Evolutionary conservation across 2,888 invertebrate species (phyloP), one percentile per base, ranked within the genome.

Genomic region (Tiphia femorata): DNA sequence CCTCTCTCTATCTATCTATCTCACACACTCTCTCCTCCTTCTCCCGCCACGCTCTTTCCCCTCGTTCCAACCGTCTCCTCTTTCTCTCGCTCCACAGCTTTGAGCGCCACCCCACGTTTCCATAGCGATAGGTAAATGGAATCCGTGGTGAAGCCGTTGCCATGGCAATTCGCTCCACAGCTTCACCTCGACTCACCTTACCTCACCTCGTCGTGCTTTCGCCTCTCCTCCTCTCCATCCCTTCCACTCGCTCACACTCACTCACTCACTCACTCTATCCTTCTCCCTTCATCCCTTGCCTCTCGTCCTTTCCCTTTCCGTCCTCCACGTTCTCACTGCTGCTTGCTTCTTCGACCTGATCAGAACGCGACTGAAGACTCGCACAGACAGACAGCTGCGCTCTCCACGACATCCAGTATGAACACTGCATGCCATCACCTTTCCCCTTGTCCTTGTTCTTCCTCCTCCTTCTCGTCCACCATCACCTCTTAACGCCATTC

Each of bases 61-160:
- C 49, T 48, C 43, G 60, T 49, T 56, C 63, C 51, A 55, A 42
- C 38, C 54, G 48, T 58, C 62, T 61, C 61, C 46, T n/a, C 50
- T 63, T 58, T 64, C 54, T 52, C 62, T 67, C 69, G 58, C 64
- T 62, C 64, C 40, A 62, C 69, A 69, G 77, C 78, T 78, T 76
- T 78, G 79, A 79, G 71, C 78, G 76, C 79, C 79, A 79, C 76
- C 78, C 77, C 76, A 76, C 79, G 81, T 81, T 81, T 80, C 81
- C 81, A 81, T 81, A 81, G 81, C 77, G 77, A 81, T 81, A 81
- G 81, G 81, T 80, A 81, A 81, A 81, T 81, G 81, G 81, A 81
- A 81, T 81, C 81, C 81, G 80, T 78, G 76, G 76, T 75, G 79
- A 81, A 81, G 81, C 80, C 76, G 81, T 81, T 79, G 81, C 81